phyloP scores from a whole-genome alignment of 2,888 invertebrate genomes.

The Cosmopolites sordidus region DNA sequence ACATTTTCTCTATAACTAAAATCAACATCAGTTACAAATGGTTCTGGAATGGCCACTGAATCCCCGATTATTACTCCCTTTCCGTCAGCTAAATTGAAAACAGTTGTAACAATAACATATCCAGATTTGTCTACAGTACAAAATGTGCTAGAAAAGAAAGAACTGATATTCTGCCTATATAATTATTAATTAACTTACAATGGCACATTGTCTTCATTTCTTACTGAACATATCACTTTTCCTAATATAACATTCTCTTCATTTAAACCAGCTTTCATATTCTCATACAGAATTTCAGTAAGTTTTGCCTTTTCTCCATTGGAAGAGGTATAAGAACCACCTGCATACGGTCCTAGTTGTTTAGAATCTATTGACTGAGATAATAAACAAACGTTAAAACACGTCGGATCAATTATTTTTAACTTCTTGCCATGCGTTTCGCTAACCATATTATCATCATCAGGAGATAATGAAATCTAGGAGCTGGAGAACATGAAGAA shows the following conservation, averaged over 20 bases:
- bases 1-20: slow-evolving; percentile 57
- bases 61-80: slow-evolving; percentile 82
- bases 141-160: slow-evolving; percentile 63
- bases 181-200: slow-evolving; percentile 56
- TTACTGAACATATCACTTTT: slow-evolving; percentile 76
- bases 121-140: slow-evolving; percentile 72
- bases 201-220: slow-evolving; percentile 70
- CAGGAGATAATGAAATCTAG: no score
- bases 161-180: neutral
- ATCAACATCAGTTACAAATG: slow-evolving; percentile 58
- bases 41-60: slow-evolving; percentile 76
- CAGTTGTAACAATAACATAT: slow-evolving; percentile 68
- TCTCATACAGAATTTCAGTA: slow-evolving; percentile 50
- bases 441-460: no score
- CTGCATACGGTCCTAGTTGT: slow-evolving; percentile 65
- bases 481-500: neutral
- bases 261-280: slow-evolving; percentile 62
- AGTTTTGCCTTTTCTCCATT: slow-evolving; percentile 52
- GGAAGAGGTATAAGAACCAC: slow-evolving; percentile 54
- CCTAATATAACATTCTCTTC: slow-evolving; percentile 66
- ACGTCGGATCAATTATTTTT: no score
- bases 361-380: slow-evolving; percentile 60
- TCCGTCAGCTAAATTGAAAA: slow-evolving; percentile 80
- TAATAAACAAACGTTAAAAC: neutral
- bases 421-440: no score